phyloP scores from a whole-genome alignment of 1,140 invertebrate genomes.

The Laodelphax striatellus region DNA sequence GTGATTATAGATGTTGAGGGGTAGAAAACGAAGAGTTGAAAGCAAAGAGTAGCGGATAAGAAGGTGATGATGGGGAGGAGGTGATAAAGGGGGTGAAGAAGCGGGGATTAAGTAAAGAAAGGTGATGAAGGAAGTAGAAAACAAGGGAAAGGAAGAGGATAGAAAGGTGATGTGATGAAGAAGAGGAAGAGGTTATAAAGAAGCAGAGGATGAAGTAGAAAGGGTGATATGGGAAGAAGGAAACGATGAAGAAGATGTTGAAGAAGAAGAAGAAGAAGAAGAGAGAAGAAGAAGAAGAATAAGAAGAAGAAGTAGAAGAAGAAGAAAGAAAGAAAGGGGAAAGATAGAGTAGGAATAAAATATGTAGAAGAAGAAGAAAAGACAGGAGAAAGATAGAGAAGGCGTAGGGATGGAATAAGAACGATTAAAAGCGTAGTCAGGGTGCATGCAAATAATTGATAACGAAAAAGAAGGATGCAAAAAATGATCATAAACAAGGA shows the following conservation, averaged over 20 bases:
- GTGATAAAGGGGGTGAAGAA: too few relatives aligned
- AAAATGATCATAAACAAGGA: too few relatives aligned
- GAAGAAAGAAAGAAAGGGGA: background rate
- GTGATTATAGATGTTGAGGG: too few relatives aligned
- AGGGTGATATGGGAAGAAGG: background rate
- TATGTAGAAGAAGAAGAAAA: background rate
- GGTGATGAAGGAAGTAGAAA: background rate
- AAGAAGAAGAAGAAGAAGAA: slow-evolving; percentile 8
- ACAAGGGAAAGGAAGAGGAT: background rate
- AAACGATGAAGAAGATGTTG: slow-evolving; percentile 8
- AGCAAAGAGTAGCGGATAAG: too few relatives aligned
- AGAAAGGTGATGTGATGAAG: background rate
- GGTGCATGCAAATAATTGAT: too few relatives aligned
- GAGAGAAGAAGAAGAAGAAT: background rate
- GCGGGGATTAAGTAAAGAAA: too few relatives aligned
- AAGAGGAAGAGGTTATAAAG: background rate
- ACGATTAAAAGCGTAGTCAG: too few relatives aligned
- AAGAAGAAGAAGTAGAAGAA: too few relatives aligned
- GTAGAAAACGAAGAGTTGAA: too few relatives aligned
- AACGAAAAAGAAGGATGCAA: too few relatives aligned
- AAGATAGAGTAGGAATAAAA: background rate
- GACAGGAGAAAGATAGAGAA: background rate
- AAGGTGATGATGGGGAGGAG: background rate
- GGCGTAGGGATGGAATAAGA: background rate
- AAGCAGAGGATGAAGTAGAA: background rate